Percentiles rank a stretch among this genome's conserved stretches.
These are phyloP conservation scores for Orthonychiurus folsomi DNA, from an alignment of 2,888 invertebrate species.

Conservation along the genomic window DNA sequence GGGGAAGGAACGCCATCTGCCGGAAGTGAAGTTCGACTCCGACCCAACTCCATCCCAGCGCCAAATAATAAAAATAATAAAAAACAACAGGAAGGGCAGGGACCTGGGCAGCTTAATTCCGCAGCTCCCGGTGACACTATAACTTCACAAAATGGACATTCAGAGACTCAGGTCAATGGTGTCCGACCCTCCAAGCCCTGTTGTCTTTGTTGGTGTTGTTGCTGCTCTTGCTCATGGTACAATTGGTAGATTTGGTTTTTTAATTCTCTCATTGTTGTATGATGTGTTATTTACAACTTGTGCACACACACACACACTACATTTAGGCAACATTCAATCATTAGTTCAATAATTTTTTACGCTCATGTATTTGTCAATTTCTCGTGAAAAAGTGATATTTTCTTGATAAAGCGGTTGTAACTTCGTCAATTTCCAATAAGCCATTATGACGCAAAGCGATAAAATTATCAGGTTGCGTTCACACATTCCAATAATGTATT, in stretches of 20 bases:
- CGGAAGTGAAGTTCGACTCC: slow-evolving; percentile 21
- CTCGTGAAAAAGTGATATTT: too few species aligned
- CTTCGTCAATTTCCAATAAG: too few species aligned
- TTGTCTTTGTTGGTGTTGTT: slow-evolving; percentile 61
- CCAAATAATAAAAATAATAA: slow-evolving; percentile 13
- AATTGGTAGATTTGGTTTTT: slow-evolving; percentile 1
- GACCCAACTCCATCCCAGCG: slow-evolving; percentile 14
- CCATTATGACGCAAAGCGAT: too few species aligned
- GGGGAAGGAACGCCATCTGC: not conserved
- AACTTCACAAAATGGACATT: slow-evolving; percentile 19
- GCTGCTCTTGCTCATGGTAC: slow-evolving; percentile 62
- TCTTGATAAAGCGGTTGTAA: too few species aligned
- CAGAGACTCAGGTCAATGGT: slow-evolving; percentile 17
- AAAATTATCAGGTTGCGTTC: too few species aligned
- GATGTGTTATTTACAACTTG: too few species aligned
- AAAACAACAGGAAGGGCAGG: slow-evolving; percentile 13
- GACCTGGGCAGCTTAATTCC: slow-evolving; percentile 13
- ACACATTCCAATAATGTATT: too few species aligned
- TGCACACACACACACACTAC: not conserved
- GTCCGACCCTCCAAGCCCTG: slow-evolving; percentile 48
- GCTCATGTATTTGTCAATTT: too few species aligned
- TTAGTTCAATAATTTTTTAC: too few species aligned
- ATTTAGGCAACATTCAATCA: too few species aligned
- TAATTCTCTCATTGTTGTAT: slow-evolving; percentile 40
- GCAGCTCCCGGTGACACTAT: slow-evolving; percentile 17